phyloP scores from a whole-genome alignment of 2,888 invertebrate genomes.

The Dynastes tityus region DNA sequence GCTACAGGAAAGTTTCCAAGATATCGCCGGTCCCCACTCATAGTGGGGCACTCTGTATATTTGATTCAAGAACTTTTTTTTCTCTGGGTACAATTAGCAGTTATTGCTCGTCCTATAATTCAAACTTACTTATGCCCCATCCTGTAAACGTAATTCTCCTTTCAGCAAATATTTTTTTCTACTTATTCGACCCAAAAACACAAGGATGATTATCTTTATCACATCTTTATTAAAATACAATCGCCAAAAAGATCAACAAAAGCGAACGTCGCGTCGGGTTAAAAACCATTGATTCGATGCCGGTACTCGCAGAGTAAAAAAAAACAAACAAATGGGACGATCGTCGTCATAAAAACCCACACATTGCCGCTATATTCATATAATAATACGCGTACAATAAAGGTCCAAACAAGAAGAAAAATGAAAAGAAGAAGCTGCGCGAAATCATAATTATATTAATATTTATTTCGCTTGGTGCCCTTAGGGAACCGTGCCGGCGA shows the following conservation, averaged over 20 bases:
- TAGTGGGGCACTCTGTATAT: too few species aligned
- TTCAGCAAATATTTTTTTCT: too few species aligned
- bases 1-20: too few species aligned
- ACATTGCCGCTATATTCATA: neutral
- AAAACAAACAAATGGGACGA: too few species aligned
- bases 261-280: neutral
- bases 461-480: constrained; percentile 42
- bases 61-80: too few species aligned
- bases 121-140: too few species aligned
- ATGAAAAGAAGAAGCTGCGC: constrained; percentile 3
- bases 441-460: constrained; percentile 42
- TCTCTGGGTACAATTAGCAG: too few species aligned
- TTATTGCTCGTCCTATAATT: too few species aligned
- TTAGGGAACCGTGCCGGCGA: constrained; percentile 23
- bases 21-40: too few species aligned
- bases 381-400: neutral
- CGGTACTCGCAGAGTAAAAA: neutral
- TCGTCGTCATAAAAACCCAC: constrained; percentile 9
- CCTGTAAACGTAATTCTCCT: too few species aligned
- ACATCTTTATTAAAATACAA: constrained; percentile 8
- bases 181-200: too few species aligned
- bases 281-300: neutral
- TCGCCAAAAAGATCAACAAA: neutral
- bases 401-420: constrained; percentile 5
- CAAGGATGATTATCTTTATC: neutral